A percentile compares a stretch with the other conserved stretches of the same genome.
Evolutionary conservation across 2,113 vertebrate genomes (phyloP).

Genomic region (Canis aureus): DNA sequence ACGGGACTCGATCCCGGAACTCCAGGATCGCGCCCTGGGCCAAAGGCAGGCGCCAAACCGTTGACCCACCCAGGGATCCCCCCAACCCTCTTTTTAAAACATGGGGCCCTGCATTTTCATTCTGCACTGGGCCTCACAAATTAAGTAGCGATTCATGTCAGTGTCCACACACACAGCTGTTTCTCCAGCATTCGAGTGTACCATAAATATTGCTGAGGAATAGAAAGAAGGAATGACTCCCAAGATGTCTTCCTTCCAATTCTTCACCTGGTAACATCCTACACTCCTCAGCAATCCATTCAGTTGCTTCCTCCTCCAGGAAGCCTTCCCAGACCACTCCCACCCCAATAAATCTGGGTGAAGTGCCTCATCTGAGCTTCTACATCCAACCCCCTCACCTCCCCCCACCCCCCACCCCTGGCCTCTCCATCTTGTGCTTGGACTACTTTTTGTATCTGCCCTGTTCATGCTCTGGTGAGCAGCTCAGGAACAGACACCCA

Average conservation of each 20-base stretch:
- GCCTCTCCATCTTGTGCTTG: not conserved
- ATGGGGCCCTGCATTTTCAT: not conserved
- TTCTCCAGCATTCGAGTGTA: not conserved
- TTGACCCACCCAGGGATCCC: not conserved
- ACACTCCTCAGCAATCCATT: not conserved
- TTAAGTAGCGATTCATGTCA: not conserved
- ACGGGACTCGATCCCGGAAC: no score
- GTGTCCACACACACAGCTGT: rapidly evolving
- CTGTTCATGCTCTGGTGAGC: rapidly evolving
- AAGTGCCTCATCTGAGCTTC: not conserved
- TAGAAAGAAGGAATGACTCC: not conserved
- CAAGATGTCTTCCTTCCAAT: not conserved
- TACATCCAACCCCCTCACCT: not conserved
- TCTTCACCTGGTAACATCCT: not conserved
- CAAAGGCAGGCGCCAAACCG: no score
- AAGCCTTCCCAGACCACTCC: not conserved
- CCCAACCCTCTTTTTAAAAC: not conserved
- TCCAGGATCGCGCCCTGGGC: no score
- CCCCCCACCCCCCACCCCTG: no score
- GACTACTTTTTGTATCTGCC: not conserved
- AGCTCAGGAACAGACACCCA: not conserved
- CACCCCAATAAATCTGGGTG: not conserved
- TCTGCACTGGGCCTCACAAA: not conserved
- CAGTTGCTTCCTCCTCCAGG: not conserved
- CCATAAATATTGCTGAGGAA: not conserved